Percentiles rank a stretch among this genome's conserved stretches.
Evolutionary conservation across 2,888 invertebrate species (phyloP).

Genomic region (Drosophila melanocephala): DNA sequence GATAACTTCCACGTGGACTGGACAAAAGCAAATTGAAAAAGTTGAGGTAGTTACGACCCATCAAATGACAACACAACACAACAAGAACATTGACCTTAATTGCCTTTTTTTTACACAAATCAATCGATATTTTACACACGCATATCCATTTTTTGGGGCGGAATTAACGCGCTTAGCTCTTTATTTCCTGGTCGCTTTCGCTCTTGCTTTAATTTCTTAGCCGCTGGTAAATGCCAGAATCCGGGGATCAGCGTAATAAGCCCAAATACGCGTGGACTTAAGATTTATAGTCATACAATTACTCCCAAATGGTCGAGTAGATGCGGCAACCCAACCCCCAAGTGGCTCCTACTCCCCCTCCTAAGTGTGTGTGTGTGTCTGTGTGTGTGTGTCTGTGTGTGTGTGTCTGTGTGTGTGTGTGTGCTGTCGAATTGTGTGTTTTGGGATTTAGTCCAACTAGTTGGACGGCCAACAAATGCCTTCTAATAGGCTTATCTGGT

Average conservation of each 20-base stretch:
- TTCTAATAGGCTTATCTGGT: slow-evolving; percentile 66
- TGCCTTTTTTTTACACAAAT: slow-evolving; percentile 42
- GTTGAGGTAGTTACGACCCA: slow-evolving; percentile 66
- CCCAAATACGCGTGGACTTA: slow-evolving; percentile 46
- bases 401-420: slow-evolving; percentile 30
- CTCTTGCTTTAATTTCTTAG: slow-evolving; percentile 52
- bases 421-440: slow-evolving; percentile 18
- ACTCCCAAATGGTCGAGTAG: slow-evolving; percentile 33
- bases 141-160: slow-evolving; percentile 11
- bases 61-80: slow-evolving; percentile 37
- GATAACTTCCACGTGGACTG: slow-evolving; percentile 58
- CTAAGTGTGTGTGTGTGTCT: slow-evolving; percentile 9
- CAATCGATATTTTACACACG: slow-evolving; percentile 62
- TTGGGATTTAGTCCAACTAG: slow-evolving; percentile 37
- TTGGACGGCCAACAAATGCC: slow-evolving; percentile 8
- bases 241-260: slow-evolving; percentile 34
- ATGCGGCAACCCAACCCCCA: slow-evolving; percentile 7
- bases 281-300: slow-evolving; percentile 75
- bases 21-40: slow-evolving; percentile 71
- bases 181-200: background rate
- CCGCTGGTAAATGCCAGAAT: slow-evolving; percentile 16
- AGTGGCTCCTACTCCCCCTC: background rate
- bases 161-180: slow-evolving; percentile 31
- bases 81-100: slow-evolving; percentile 67
- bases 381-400: slow-evolving; percentile 16